Base-by-base conservation (phyloP, 2,888 invertebrate genomes). In the Ctena decussata region DNA sequence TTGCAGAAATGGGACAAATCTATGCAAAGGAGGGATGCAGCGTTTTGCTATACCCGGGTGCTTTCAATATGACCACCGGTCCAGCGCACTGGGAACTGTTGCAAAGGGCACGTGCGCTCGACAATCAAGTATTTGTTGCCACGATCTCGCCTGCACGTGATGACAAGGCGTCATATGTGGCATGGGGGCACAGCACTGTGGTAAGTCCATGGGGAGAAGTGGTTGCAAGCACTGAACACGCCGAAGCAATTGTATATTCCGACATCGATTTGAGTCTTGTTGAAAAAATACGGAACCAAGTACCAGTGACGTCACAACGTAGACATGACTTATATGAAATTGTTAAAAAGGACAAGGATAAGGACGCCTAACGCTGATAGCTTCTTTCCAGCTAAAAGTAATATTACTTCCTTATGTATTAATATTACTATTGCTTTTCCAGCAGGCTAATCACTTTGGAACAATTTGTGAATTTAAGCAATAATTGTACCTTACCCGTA, bases 1-100 rank as follows among this genome's bases (percentile, higher is more conserved):
- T 99, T 96, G 97, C 98, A 83, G 98, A 99, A 96, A 96, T 99
- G 97, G 95, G 95, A 8, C 95, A 96, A 85, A 78, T 96, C 5
- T 96, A 96, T 91, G 94, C 96, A 1, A 92, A 94, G 57, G 91
- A 94, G 87, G 96, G 96, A 0, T 99, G 99, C 93, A 97, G 98
- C 78, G 95, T 99, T 92, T 96, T 99, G 39, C 96, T 99, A 35
- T 99, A 98, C 96, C 99, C 99, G 0, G 99, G 98, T 37, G 99
- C 99, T 0, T 99, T 99, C 96, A 99, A 98, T 96, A 98, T 98
- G 98, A 98, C 98, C 0, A 99, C 99, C 0, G 99, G 99, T 0
- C 98, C 99, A 0, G 96, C 97, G 79, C 99, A 99, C 96, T 99
- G 99, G 98, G 98, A 98, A 94, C 95, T 98, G 5, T 96, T 99